phyloP scores from a whole-genome alignment of 2,113 vertebrate genomes.

The Spea multiplicata region DNA sequence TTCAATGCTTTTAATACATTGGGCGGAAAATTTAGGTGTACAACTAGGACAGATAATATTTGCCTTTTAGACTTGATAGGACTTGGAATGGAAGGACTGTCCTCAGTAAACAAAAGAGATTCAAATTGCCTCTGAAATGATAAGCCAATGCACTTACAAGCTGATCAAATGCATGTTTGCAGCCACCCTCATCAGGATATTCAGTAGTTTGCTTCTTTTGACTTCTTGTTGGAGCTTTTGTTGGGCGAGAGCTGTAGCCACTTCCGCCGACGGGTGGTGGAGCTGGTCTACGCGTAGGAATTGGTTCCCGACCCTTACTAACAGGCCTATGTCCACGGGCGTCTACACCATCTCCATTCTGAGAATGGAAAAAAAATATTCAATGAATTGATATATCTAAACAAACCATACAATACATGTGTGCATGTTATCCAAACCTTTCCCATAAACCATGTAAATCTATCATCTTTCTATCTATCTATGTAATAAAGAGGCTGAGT shows the following conservation, averaged over 20 bases:
- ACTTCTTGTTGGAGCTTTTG: fast-evolving
- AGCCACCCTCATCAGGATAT: slow-evolving; percentile 75
- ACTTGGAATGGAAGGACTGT: no score
- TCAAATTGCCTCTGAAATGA: no score
- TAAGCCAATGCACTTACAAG: slow-evolving; percentile 63
- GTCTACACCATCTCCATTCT: fast-evolving
- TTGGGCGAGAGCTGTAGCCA: slow-evolving; percentile 69
- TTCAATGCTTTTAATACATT: no score
- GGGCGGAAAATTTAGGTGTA: no score
- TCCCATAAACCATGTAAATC: no score
- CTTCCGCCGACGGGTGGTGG: slow-evolving; percentile 64
- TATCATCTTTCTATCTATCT: no score
- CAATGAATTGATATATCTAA: background rate
- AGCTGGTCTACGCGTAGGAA: slow-evolving; percentile 47
- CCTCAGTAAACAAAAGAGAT: no score
- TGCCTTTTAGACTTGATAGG: no score
- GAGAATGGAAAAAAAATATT: background rate
- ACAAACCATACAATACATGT: background rate
- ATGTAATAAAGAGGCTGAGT: no score
- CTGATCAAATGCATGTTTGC: slow-evolving; percentile 64
- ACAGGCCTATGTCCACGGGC: slow-evolving; percentile 74
- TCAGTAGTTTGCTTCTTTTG: slow-evolving; percentile 27
- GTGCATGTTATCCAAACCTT: background rate
- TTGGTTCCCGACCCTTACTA: slow-evolving; percentile 44
- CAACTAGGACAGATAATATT: no score